Base-by-base conservation (phyloP, 2,888 invertebrate genomes). In the Parelbella ahira region DNA sequence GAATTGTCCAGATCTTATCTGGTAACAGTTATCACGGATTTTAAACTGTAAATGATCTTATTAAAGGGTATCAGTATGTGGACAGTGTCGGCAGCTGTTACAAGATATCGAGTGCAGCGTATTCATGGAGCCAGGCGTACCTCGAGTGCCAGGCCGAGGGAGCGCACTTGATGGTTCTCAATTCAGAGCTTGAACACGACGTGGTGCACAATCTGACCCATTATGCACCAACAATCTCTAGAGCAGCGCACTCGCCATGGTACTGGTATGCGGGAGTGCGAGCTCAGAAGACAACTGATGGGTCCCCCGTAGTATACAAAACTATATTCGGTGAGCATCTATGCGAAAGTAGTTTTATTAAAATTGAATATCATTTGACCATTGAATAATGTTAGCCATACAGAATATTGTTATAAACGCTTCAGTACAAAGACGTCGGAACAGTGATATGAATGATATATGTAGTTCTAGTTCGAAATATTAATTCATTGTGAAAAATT, bases 91-190 rank as follows among this genome's bases (percentile, higher is more conserved):
- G 68, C 1, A 76, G 79, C 39, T 82, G 83, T 48, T 83, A 83
- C 57, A 74, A 60, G 29, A 60, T 79, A 0, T 59, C 75, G 0
- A 20, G 9, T 0, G 6, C 51, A 0, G 48, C 68, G 0, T 62
- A 47, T 19, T 57, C 71, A 0, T 83, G 83, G 83, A 68, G 74
- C 37, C 58, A 74, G 37, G 80, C 80, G 0, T 74, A 68, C 23
- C 60, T 59, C 0, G 72, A 75, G 25, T 83, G 82, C 44, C 55
- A 51, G 1, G 62, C 65, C 0, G 65, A 78, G 24, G 67, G 68
- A 0, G 63, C 73, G 0, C 77, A 81, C 27, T 56, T 83, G 2
- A 60, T 70, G 4, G 60, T 37, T 4, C 29, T 37, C 2, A 37
- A 37, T 15, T 37, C 37, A 0, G 29, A 29, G 15, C 4, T 29